Base-by-base conservation (phyloP, 1,140 invertebrate genomes). In the Samia ricini region DNA sequence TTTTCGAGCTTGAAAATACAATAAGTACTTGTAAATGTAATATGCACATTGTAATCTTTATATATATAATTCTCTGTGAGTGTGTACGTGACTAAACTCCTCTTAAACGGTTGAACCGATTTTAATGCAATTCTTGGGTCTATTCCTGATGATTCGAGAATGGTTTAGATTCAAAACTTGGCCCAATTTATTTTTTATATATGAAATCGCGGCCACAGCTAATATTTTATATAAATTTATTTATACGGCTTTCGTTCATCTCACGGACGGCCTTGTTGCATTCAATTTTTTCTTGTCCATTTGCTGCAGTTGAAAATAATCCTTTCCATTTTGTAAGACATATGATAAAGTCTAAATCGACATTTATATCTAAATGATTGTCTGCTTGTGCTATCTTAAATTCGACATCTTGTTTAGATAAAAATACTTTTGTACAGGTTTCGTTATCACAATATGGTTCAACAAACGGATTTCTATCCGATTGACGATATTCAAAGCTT, bases 361-460 rank as follows among this genome's bases (percentile, higher is more conserved):
- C 33, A 15, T 52, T 19, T 12, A 52, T 21, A 52, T 52, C 50
- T 52, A 52, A 19, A 52, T 52, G 20, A 52, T 52, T 52, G 22
- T 52, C 22, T 20, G 8, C 15, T 52, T 52, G 18, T 21, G 50
- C 3, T 21, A 20, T 42, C 33, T 42, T 12, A 12, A 42, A 42
- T 42, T 10, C n/a, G 33, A 42, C 33, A 42, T 15, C 33, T 42
- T 5, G 4, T 42, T 42, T 1, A 42, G 4, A 15, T 15, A 15
- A 42, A 15, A 15, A 15, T 42, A 4, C 33, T 42, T 29, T 29
- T 42, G 33, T 42, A 15, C 4, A 42, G 33, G 33, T 42, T 15
- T 15, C 4, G 12, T 15, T 42, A 12, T 15, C n/a, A 7, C n/a
- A 42, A 42, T 42, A 42, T 29, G n/a, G n/a, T 29, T 29, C 26